Evolutionary conservation across 2,888 invertebrate genomes (phyloP).

Genomic region (Hofmannophila pseudospretella): DNA sequence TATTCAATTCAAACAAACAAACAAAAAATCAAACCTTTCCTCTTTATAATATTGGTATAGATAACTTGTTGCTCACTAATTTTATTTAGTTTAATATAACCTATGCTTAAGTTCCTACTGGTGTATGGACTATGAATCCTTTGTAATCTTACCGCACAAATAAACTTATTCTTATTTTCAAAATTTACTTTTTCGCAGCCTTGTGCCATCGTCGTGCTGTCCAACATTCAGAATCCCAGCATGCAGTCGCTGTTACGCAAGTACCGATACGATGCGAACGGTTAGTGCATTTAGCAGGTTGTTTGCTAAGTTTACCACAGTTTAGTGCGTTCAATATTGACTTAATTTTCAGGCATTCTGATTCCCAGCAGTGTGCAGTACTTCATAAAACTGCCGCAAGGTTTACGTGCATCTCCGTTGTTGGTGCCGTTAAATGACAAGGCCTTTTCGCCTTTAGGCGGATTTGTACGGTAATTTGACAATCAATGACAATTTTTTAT

Average conservation of each 20-base stretch:
- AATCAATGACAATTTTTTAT: too few relatives aligned
- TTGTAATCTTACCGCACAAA: too few relatives aligned
- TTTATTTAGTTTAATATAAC: too few relatives aligned
- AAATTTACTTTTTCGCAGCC: constrained; percentile 47
- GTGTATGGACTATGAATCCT: too few relatives aligned
- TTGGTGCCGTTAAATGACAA: constrained; percentile 58
- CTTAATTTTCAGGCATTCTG: constrained; percentile 40
- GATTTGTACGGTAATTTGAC: constrained; percentile 70
- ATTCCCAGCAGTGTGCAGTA: constrained; percentile 67
- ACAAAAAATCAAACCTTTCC: too few relatives aligned
- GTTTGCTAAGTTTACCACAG: neutral
- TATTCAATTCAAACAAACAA: too few relatives aligned
- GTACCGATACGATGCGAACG: constrained; percentile 63
- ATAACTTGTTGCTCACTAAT: too few relatives aligned
- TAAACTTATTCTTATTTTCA: too few relatives aligned
- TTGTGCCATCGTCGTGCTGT: constrained; percentile 58
- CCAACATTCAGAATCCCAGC: constrained; percentile 51
- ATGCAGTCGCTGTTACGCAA: constrained; percentile 61
- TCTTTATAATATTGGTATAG: too few relatives aligned
- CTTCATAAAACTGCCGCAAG: constrained; percentile 57
- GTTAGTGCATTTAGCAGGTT: constrained; percentile 29
- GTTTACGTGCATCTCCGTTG: constrained; percentile 33
- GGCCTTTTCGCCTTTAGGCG: constrained; percentile 61
- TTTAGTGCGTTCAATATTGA: neutral
- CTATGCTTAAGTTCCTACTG: too few relatives aligned